phyloP scores from a whole-genome alignment of 2,113 vertebrate genomes.

The Misgurnus mizolepis region DNA sequence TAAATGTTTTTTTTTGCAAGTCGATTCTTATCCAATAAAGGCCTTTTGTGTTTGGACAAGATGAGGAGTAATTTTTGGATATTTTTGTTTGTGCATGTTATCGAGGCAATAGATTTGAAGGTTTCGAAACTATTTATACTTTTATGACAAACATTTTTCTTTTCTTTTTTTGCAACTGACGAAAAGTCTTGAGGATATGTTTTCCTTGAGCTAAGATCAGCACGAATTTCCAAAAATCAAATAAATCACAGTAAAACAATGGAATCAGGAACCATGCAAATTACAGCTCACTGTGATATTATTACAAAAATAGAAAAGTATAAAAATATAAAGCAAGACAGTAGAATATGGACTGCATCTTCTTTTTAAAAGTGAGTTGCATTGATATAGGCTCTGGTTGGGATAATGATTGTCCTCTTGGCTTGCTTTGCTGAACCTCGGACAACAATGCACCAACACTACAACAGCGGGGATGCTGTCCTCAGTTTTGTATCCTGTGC shows the following conservation, averaged over 20 bases:
- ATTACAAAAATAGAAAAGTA: neutral
- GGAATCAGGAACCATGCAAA: neutral
- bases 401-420: conserved; percentile 26
- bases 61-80: neutral
- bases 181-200: neutral
- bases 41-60: neutral
- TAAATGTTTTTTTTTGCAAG: neutral
- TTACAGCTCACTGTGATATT: neutral
- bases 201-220: neutral
- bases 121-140: too few relatives aligned
- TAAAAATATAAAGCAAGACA: neutral
- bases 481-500: conserved; percentile 30
- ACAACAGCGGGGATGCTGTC: conserved; percentile 11
- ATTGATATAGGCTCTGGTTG: neutral
- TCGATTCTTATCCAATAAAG: neutral
- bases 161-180: too few relatives aligned
- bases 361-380: conserved; percentile 16
- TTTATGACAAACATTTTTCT: too few relatives aligned
- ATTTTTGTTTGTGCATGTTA: neutral
- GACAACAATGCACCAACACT: conserved; percentile 1
- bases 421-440: conserved; percentile 17
- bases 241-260: neutral
- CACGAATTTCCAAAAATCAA: neutral
- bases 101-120: neutral
- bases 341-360: neutral